Evolutionary conservation across 92 coral and sea anemone genomes (phyloP).

Genomic region (Siderastrea siderea): DNA sequence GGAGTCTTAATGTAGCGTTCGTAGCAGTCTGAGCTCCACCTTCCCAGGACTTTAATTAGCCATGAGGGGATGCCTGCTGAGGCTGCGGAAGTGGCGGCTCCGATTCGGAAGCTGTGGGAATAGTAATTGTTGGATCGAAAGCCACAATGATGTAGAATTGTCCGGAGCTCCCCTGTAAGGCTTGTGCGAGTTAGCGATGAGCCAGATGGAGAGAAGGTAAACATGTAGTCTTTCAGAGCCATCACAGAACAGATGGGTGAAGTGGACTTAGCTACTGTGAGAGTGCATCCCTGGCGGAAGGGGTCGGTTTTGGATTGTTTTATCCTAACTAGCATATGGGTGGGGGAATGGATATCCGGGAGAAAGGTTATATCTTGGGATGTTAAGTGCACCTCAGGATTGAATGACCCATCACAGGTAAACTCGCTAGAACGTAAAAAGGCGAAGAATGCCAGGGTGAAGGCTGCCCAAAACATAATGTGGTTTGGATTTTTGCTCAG

Average conservation of each 20-base stretch:
- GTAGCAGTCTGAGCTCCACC: neutral
- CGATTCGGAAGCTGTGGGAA: neutral
- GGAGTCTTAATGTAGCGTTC: neutral
- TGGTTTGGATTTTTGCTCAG: neutral
- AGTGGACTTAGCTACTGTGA: no score
- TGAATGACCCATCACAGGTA: conserved; percentile 1
- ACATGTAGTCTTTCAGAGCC: no score
- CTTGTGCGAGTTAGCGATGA: no score
- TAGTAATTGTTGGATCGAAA: neutral
- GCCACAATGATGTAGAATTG: no score
- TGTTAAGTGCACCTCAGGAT: neutral
- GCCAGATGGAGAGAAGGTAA: neutral
- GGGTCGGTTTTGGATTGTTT: neutral
- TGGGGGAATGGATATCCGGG: neutral
- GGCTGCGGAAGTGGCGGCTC: neutral
- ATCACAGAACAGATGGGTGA: no score
- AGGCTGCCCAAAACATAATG: conserved; percentile 26
- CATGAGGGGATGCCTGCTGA: neutral
- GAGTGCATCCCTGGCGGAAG: no score
- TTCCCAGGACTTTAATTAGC: neutral
- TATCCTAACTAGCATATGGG: neutral
- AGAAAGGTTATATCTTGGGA: neutral
- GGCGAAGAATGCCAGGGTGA: conserved; percentile 9
- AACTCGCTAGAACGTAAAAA: conserved; percentile 11
- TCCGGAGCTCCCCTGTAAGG: no score